phyloP scores from a whole-genome alignment of 2,888 invertebrate species.

The Chloroclysta siterata region DNA sequence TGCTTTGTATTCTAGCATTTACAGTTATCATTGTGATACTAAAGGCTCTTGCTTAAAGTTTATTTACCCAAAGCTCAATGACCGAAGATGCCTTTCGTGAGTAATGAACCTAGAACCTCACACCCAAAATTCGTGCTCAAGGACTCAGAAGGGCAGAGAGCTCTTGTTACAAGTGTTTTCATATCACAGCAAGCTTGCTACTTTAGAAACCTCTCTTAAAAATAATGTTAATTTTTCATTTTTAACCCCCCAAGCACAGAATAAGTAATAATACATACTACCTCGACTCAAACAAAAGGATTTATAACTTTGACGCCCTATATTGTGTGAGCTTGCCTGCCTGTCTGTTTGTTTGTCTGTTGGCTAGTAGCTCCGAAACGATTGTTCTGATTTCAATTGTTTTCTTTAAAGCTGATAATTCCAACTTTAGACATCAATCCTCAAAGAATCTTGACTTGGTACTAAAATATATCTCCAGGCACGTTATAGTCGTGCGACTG shows the following conservation, averaged over 20 bases:
- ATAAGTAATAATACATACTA: no score
- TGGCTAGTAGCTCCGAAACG: no score
- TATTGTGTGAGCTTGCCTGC: no score
- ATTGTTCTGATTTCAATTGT: no score
- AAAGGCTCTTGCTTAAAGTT: conserved; percentile 12
- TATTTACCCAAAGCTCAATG: conserved; percentile 29
- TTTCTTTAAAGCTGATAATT: no score
- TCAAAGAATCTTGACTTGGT: no score
- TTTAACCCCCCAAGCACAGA: background rate
- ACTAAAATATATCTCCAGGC: no score
- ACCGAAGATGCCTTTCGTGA: conserved; percentile 34
- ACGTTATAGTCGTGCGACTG: no score
- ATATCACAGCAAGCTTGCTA: conserved; percentile 29
- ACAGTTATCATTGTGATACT: conserved; percentile 21
- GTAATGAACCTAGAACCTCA: conserved; percentile 37
- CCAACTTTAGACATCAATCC: no score
- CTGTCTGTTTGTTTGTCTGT: no score
- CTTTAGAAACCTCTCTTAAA: conserved; percentile 4
- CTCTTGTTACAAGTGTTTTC: conserved; percentile 38
- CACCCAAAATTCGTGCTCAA: conserved; percentile 57
- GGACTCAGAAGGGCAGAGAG: conserved; percentile 41
- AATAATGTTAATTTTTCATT: conserved; percentile 8
- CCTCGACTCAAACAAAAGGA: no score
- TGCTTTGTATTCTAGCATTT: conserved; percentile 15
- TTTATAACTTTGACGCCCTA: no score